These are phyloP conservation scores for sheep (Ovis aries) DNA, from an alignment of 2,113 vertebrate genomes.

Conservation along the genomic window ARS-UI_Ramb_v3.0 NC_056067.1:65511501-65512000, in stretches of 20 bases:
- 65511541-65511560: neutral
- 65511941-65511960: conserved; percentile 59
- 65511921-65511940: conserved; percentile 35
- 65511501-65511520: neutral
- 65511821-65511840: conserved; percentile 18
- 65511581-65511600: neutral
- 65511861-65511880: conserved; percentile 47
- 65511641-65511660: neutral
- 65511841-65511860: conserved; percentile 21
- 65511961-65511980: neutral
- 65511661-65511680: neutral
- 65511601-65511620: neutral
- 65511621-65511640: neutral
- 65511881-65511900: conserved; percentile 47
- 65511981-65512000: neutral
- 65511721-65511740: conserved; percentile 42
- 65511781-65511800: conserved; percentile 48
- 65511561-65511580: neutral
- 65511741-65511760: neutral
- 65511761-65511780: conserved; percentile 48
- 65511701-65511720: neutral
- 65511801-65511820: conserved; percentile 43
- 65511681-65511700: neutral
- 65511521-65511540: neutral
- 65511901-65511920: neutral